Conservation (phyloP, 2,113 vertebrate genomes). For the Noctilio leporinus region DNA sequence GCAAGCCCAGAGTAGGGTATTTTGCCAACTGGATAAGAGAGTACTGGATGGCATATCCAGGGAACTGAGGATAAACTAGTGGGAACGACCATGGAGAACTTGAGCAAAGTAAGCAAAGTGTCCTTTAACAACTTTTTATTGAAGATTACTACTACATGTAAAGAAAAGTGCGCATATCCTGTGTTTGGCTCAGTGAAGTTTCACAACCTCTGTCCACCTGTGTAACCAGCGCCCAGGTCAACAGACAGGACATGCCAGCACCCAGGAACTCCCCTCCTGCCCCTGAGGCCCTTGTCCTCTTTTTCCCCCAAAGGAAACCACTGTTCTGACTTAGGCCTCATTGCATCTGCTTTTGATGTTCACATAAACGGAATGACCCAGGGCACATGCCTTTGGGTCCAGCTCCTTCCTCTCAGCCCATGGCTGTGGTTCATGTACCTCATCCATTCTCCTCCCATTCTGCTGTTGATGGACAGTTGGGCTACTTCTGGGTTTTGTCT, state of each 20-base stretch:
- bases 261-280: rapidly evolving
- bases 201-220: not conserved
- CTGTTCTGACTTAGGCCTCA: not conserved
- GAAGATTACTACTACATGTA: not conserved
- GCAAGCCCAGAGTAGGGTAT: not conserved
- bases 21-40: not conserved
- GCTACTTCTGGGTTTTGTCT: not conserved
- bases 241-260: not conserved
- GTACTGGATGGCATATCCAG: not conserved
- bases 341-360: not conserved
- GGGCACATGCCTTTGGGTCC: not conserved
- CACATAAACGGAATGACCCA: not conserved
- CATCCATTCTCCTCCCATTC: not conserved
- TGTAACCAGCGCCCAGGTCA: not conserved
- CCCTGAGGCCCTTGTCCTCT: not conserved
- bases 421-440: not conserved
- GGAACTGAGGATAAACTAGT: not conserved
- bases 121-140: not conserved
- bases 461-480: not conserved
- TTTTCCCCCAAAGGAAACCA: not conserved
- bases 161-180: not conserved
- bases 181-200: not conserved
- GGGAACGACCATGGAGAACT: not conserved
- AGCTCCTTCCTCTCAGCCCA: not conserved
- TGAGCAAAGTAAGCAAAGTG: too few relatives aligned